Base-by-base conservation (phyloP, 2,797 vertebrate genomes). In the Myioborus melanocephalus region DNA sequence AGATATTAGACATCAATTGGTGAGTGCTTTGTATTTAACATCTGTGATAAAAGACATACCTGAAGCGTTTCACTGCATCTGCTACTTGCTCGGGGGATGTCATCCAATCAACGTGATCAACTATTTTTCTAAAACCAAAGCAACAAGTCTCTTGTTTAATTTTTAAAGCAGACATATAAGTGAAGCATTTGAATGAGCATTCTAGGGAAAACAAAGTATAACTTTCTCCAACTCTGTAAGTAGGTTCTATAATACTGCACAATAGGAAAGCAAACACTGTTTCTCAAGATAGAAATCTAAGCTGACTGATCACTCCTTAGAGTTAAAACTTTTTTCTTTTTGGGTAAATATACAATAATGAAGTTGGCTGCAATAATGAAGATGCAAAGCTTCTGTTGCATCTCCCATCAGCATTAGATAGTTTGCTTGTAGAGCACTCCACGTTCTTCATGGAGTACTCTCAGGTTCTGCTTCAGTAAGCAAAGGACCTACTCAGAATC, bases 1-100 rank as follows among this genome's bases (percentile, higher is more conserved):
- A 83, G 17, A 14, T 24, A 70, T 22, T 27, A 86, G 35, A 73
- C 32, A 44, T 12, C 10, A 49, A 14, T 1, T 75, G 26, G 32
- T 41, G 66, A 72, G 34, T 20, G 60, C 22, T 73, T 47, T 2
- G 10, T 32, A 35, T 35, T 66, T 68, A 73, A 43, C 12, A 53
- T 17, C 12, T 65, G 7, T 9, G 20, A 61, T 11, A 59, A 46
- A 89, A 76, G 52, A 89, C n/a, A 94, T 98, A 99, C 99, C 99
- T 99, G 98, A 99, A 99, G 94, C 98, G 99, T 95, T 99, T 99
- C 88, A 99, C 99, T 3, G 99, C 99, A 96, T 99, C 99, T 24
- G 99, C 99, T 83, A 99, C 99, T 98, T 99, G 99, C 72, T 99
- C 99, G 4, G 99, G 99, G 61, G 99, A 99, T 0, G 99, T 99